phyloP scores from a whole-genome alignment of 2,888 invertebrate genomes.

The Meandrusa payeni region DNA sequence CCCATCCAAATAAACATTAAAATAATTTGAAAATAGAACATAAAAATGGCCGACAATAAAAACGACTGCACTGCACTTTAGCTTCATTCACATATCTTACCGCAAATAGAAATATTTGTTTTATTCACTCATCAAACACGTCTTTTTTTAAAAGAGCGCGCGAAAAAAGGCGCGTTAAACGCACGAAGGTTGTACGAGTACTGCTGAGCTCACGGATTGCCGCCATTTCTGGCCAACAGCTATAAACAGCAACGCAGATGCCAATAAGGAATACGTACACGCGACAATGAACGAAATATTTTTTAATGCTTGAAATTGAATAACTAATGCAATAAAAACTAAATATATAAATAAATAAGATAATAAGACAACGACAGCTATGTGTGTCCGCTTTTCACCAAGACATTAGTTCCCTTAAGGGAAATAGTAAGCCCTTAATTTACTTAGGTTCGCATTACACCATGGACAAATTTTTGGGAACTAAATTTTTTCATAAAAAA shows the following conservation, averaged over 20 bases:
- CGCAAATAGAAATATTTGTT: neutral
- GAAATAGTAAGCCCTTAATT: too few relatives aligned
- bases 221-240: conserved; percentile 17
- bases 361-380: too few relatives aligned
- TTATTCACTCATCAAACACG: conserved; percentile 1
- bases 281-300: too few relatives aligned
- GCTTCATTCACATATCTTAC: neutral
- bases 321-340: too few relatives aligned
- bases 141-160: neutral
- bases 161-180: neutral
- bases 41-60: neutral
- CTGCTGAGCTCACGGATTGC: conserved; percentile 8
- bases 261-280: conserved; percentile 8
- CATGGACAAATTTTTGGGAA: too few relatives aligned
- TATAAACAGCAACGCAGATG: neutral
- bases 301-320: too few relatives aligned
- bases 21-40: conserved; percentile 4
- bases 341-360: too few relatives aligned
- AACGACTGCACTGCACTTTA: conserved; percentile 5
- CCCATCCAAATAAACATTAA: conserved; percentile 7
- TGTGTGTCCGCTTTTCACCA: too few relatives aligned
- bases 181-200: conserved; percentile 15
- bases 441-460: too few relatives aligned
- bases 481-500: too few relatives aligned
- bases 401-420: too few relatives aligned